Conservation (phyloP, 2,113 vertebrate species). For the Gasterosteus nipponicus region DNA sequence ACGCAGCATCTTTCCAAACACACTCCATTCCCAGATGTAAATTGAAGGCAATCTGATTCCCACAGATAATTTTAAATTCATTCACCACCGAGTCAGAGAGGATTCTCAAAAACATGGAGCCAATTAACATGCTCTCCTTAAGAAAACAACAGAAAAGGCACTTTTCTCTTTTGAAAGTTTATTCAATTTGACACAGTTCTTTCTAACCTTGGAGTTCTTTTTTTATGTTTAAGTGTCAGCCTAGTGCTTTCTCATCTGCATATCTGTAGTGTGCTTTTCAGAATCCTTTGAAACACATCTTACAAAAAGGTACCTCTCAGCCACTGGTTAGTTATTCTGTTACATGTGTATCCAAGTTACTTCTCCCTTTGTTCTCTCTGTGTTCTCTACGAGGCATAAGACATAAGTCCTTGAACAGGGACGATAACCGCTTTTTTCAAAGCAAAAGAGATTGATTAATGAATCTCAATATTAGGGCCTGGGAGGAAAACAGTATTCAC, state of each 20-base stretch:
- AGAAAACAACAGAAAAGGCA: background rate
- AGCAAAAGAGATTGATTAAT: slow-evolving; percentile 42
- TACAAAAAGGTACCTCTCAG: slow-evolving; percentile 25
- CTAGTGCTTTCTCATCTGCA: slow-evolving; percentile 22
- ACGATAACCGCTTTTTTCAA: slow-evolving; percentile 30
- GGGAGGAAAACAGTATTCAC: slow-evolving; percentile 43
- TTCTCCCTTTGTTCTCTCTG: slow-evolving; percentile 27
- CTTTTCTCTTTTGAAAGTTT: slow-evolving; percentile 8
- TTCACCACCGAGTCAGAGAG: slow-evolving; percentile 16
- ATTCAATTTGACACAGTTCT: slow-evolving; percentile 17
- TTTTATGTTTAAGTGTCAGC: background rate
- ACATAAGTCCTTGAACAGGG: slow-evolving; percentile 45
- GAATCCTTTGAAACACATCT: slow-evolving; percentile 28
- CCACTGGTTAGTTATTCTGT: slow-evolving; percentile 24
- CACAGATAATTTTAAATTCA: slow-evolving; percentile 23
- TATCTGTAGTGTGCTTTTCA: slow-evolving; percentile 24
- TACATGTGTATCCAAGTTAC: slow-evolving; percentile 17
- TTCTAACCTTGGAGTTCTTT: slow-evolving; percentile 15
- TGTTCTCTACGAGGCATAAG: slow-evolving; percentile 36
- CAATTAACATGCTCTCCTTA: slow-evolving; percentile 8
- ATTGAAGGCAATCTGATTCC: slow-evolving; percentile 34
- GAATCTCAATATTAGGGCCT: slow-evolving; percentile 38
- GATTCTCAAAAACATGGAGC: slow-evolving; percentile 9
- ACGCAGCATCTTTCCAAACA: slow-evolving; percentile 34
- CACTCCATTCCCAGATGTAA: slow-evolving; percentile 10